These are phyloP conservation scores for Himalopsyche anomala DNA, from an alignment of 2,888 invertebrate genomes.

Conservation along the genomic window DNA sequence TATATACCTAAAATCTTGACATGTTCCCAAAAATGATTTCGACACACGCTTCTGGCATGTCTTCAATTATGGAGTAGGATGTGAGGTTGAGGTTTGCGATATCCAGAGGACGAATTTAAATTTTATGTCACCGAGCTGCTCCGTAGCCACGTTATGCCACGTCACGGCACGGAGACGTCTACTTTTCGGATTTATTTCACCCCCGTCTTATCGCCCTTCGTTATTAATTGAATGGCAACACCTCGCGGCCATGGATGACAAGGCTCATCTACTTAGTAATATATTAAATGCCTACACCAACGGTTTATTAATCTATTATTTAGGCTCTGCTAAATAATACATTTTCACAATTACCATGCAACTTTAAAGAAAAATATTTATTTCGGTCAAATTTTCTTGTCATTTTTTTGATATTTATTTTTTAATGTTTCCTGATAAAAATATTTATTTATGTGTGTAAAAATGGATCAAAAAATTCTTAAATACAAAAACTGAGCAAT, in stretches of 20 bases:
- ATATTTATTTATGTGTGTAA: no score
- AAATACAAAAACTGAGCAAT: no score
- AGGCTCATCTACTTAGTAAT: background rate
- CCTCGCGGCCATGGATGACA: background rate
- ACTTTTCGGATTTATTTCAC: slow-evolving; percentile 34
- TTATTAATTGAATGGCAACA: slow-evolving; percentile 35
- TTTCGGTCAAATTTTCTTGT: no score
- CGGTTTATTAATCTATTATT: background rate
- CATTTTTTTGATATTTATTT: no score
- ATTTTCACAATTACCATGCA: background rate
- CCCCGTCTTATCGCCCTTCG: slow-evolving; percentile 3
- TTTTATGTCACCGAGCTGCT: background rate
- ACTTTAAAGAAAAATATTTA: no score
- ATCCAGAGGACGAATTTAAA: slow-evolving; percentile 14
- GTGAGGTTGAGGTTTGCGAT: background rate
- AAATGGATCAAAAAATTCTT: no score
- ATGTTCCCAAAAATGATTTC: no score
- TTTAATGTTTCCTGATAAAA: no score
- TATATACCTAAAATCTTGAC: no score
- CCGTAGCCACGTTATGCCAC: background rate
- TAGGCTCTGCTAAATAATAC: no score
- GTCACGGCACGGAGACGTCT: slow-evolving; percentile 9
- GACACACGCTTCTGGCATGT: no score
- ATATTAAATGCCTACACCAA: slow-evolving; percentile 1
- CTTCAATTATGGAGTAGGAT: no score